A percentile compares a stretch with the other conserved stretches of the same genome.
phyloP scores from a whole-genome alignment of 2,113 vertebrate genomes.

The Dipodomys spectabilis region DNA sequence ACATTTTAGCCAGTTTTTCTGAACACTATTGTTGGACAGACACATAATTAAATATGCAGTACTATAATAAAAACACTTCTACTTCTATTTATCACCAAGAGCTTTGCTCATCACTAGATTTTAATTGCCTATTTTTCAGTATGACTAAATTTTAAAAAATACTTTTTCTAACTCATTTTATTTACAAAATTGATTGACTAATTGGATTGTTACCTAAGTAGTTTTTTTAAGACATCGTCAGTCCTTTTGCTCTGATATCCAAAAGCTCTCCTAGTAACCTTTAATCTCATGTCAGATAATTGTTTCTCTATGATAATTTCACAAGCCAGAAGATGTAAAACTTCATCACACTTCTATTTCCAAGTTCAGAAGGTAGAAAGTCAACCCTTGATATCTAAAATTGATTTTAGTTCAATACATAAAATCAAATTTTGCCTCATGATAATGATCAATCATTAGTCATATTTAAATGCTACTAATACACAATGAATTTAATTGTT shows the following conservation, averaged over 20 bases:
- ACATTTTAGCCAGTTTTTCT: neutral
- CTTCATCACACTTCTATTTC: neutral
- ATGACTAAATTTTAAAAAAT: neutral
- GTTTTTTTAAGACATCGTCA: constrained; percentile 71
- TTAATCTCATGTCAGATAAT: constrained; percentile 76
- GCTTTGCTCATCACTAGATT: neutral
- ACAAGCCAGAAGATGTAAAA: constrained; percentile 62
- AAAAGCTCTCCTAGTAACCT: constrained; percentile 75
- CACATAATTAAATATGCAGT: neutral
- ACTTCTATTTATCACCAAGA: neutral
- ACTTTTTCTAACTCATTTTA: neutral
- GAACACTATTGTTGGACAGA: neutral
- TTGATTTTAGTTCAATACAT: neutral
- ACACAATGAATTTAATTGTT: constrained; percentile 69
- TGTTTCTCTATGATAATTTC: constrained; percentile 60
- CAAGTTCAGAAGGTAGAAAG: constrained; percentile 66
- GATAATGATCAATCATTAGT: neutral
- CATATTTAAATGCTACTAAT: constrained; percentile 68
- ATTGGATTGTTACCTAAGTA: neutral
- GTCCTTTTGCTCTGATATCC: constrained; percentile 77
- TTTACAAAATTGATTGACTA: constrained; percentile 74
- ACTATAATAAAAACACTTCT: constrained; percentile 6
- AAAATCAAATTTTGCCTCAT: constrained; percentile 23
- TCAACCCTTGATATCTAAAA: constrained; percentile 59
- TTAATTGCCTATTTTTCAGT: neutral